Percentiles rank a stretch among this genome's conserved stretches.
Evolutionary conservation across 2,113 vertebrate genomes (phyloP).

Genomic region (Phylloscopus trochiloides): DNA sequence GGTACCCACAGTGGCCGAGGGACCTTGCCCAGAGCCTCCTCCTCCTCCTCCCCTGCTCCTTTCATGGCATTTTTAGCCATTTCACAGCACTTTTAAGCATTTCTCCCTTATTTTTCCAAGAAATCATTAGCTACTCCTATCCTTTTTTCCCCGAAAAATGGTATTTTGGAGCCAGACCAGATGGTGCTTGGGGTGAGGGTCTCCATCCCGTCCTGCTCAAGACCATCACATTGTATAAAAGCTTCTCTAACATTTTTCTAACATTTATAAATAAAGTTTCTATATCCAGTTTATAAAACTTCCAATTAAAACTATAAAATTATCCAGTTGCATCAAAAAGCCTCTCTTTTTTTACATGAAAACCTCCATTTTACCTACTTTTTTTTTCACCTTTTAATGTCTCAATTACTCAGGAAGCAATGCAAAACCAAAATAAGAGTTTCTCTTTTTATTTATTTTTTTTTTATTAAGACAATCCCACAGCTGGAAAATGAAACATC

Average conservation of each 20-base stretch:
- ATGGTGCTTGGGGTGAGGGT: background rate
- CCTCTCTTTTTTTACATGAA: background rate
- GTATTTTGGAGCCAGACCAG: background rate
- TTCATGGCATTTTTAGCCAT: background rate
- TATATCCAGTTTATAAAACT: background rate
- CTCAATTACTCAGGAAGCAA: background rate
- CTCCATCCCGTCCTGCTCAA: background rate
- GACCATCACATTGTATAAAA: background rate
- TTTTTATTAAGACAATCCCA: slow-evolving; percentile 71
- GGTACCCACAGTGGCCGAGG: fast-evolving
- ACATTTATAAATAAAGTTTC: background rate
- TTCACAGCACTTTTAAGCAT: background rate
- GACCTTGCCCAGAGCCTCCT: background rate
- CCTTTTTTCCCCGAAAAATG: background rate
- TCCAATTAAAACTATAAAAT: background rate
- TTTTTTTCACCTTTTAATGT: background rate
- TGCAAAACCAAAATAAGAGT: slow-evolving; percentile 24
- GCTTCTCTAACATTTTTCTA: too few relatives aligned
- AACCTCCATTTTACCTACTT: background rate
- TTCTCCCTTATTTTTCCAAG: fast-evolving
- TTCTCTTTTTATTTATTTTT: background rate
- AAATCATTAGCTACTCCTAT: background rate
- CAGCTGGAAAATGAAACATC: slow-evolving; percentile 70
- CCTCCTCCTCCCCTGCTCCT: background rate
- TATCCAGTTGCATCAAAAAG: background rate